Conservation (phyloP, 2,113 vertebrate species). For the Mormoops blainvillei region DNA sequence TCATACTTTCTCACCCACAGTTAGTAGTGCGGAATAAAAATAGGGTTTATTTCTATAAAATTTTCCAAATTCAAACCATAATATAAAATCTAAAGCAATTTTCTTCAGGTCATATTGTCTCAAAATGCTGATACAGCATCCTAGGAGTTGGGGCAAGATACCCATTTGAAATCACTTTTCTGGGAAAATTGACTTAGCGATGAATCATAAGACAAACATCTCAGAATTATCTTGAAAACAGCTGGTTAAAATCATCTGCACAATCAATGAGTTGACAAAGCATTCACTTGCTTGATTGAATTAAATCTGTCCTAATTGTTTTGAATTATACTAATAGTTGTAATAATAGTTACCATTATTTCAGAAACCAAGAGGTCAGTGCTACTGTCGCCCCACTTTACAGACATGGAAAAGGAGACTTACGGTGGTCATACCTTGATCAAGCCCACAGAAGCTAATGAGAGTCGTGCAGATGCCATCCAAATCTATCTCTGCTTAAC, state of each 20-base stretch:
- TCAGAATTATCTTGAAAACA: neutral
- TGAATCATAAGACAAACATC: neutral
- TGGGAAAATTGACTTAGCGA: neutral
- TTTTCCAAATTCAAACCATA: neutral
- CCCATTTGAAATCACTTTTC: neutral
- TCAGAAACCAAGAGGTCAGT: neutral
- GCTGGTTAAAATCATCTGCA: neutral
- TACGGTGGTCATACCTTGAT: neutral
- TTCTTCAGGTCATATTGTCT: neutral
- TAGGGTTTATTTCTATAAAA: neutral
- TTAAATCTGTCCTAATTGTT: neutral
- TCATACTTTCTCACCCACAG: neutral
- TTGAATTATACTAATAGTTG: neutral
- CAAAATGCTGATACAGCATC: neutral
- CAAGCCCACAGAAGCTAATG: neutral
- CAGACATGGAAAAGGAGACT: neutral
- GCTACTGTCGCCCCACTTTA: neutral
- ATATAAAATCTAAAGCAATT: constrained; percentile 9
- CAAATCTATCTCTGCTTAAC: neutral
- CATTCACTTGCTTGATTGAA: neutral
- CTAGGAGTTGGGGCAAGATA: neutral
- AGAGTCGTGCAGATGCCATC: neutral
- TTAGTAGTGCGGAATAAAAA: neutral
- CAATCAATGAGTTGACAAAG: neutral
- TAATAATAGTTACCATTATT: neutral